Base-by-base conservation (phyloP, 2,113 vertebrate species). In the Tetrao urogallus region DNA sequence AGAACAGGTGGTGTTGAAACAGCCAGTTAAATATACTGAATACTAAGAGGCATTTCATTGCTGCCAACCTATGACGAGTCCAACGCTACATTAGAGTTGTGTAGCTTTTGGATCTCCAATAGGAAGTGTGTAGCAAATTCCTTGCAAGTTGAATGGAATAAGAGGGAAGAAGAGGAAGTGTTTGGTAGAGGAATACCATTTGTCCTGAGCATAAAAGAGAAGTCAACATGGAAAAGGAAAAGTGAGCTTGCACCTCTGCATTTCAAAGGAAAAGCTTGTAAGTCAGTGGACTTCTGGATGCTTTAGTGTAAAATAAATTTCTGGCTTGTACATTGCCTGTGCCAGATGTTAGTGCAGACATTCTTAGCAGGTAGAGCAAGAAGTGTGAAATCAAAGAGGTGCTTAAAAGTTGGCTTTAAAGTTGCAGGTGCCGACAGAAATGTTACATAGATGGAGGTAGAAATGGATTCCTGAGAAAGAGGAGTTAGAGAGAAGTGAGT, bases 1-100 rank as follows among this genome's bases (percentile, higher is more conserved):
- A 90, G 91, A 96, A 47, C 97, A 97, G 97, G 96, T 97, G 96
- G 88, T 84, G 94, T 65, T 56, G 54, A 17, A 78, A 78, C 80
- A 88, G 86, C 20, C 36, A 40, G 74, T 25, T 50, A 72, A 86
- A 50, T 20, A 32, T 73, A 66, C 18, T 16, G 45, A 89, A 75
- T 11, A 54, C 79, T 74, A 52, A 93, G 86, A 95, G 77, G 71
- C 11, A 45, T 76, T 94, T 77, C 88, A 67, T 28, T 50, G 76
- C 89, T 88, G 91, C 91, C 77, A 77, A 3, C 48, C 86, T 27
- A 6, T 21, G 79, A 89, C 2, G 28, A 36, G 66, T 4, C 92
- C 95, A 88, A 72, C 0, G 32, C 34, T 34, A 65, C 85, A 34
- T 79, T 72, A 90, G 66, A 25, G 86, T 5, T 52, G 20, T 89